Base-by-base conservation (phyloP, 2,113 vertebrate genomes). In the Dunckerocampus dactyliophorus region DNA sequence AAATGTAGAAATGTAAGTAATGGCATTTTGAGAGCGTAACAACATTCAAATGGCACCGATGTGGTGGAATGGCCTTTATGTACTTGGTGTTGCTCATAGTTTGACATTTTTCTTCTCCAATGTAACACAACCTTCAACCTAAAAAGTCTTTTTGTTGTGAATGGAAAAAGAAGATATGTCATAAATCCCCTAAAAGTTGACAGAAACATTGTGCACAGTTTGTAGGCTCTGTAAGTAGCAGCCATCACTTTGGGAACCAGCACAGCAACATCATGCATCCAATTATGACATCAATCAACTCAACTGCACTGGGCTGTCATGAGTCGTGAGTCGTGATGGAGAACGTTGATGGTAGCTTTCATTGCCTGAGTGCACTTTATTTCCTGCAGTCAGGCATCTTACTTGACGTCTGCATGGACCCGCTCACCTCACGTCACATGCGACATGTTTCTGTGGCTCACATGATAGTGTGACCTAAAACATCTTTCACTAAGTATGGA, bases 201-300 rank as follows among this genome's bases (percentile, higher is more conserved):
- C 20, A 19, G 13, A 22, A 21, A 21, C 3, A 49, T 14, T 22
- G 3, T 13, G 6, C 12, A 50, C 21, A 24, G 16, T 51, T 51
- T 16, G 24, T 13, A 24, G 22, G 21, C 31, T 34, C 5, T 34
- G 7, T 8, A 34, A 7, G 3, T 1, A 50, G 47, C 28, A n/a
- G 47, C 12, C 52, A 50, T 56, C 55, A 63, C 14, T 58, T 59
- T 43, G n/a, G 47, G 47, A 9, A 17, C 20, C 16, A 62, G 71
- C 22, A 57, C 51, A 67, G 47, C 14, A 43, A 7, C 4, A 9
- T n/a, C 2, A 12, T 31, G 1, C 24, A 53, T 66, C 28, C 21
- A 47, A 67, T 71, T 67, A 49, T 65, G 47, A 64, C 0, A 0
- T 16, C 45, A 47, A 7, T 63, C 75, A 48, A 0, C 65, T 3